phyloP scores from a whole-genome alignment of 1,140 invertebrate genomes.

The Solenopsis fugax region DNA sequence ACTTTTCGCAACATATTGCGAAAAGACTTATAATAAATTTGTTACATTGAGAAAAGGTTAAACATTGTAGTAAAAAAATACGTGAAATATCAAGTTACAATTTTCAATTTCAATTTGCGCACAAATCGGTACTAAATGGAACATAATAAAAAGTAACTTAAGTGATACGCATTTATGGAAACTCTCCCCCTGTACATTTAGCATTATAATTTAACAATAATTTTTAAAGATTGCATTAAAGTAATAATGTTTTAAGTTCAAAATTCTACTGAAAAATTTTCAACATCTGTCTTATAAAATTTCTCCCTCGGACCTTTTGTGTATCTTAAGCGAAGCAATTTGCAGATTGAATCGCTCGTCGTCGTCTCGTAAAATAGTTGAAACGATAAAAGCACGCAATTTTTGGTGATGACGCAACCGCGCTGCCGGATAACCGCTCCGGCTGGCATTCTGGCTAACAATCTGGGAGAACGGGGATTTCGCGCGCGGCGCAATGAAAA shows the following conservation, averaged over 20 bases:
- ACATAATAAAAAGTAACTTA: too few species aligned
- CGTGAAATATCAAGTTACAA: too few species aligned
- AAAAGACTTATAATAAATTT: too few species aligned
- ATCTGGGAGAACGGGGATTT: slow-evolving; percentile 10
- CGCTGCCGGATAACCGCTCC: neutral
- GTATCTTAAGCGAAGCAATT: slow-evolving; percentile 11
- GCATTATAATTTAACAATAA: neutral
- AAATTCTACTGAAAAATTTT: neutral
- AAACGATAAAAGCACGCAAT: slow-evolving; percentile 17
- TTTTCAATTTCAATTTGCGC: too few species aligned
- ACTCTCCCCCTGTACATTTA: neutral
- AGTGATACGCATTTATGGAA: too few species aligned
- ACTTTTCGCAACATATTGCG: too few species aligned
- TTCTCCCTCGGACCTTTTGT: neutral
- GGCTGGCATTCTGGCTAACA: slow-evolving; percentile 34
- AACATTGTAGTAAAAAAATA: too few species aligned
- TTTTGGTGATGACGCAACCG: slow-evolving; percentile 23
- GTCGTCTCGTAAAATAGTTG: slow-evolving; percentile 5
- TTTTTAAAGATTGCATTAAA: neutral
- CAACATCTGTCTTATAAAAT: neutral
- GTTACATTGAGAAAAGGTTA: too few species aligned
- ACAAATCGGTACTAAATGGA: too few species aligned
- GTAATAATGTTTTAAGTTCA: neutral
- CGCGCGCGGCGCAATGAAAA: slow-evolving; percentile 52
- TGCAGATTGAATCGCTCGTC: slow-evolving; percentile 41